phyloP scores from a whole-genome alignment of 2,888 invertebrate species.

The Selenia dentaria region DNA sequence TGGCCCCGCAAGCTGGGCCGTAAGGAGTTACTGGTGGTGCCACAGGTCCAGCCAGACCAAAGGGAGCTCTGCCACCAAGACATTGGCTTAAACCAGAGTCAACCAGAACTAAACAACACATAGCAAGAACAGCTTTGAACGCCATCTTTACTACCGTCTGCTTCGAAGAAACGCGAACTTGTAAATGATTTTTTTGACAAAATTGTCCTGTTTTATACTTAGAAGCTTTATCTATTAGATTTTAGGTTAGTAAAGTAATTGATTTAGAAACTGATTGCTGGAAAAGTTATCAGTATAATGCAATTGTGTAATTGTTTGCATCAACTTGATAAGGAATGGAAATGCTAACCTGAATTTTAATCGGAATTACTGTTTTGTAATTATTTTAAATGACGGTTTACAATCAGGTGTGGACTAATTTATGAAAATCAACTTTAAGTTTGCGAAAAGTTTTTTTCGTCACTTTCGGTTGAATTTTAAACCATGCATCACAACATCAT shows the following conservation, averaged over 20 bases:
- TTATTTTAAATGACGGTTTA: too few species aligned
- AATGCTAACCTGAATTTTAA: not conserved
- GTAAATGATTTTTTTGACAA: not conserved
- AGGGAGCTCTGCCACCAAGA: not conserved
- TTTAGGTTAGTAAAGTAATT: constrained; percentile 14
- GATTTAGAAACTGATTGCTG: constrained; percentile 11
- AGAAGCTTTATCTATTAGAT: constrained; percentile 1
- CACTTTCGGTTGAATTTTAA: too few species aligned
- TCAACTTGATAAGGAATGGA: constrained; percentile 1
- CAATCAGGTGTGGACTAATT: not conserved
- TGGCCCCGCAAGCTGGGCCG: constrained; percentile 7
- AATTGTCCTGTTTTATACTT: constrained; percentile 1
- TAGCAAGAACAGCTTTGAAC: constrained; percentile 2
- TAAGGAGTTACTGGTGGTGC: constrained; percentile 10
- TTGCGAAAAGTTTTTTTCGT: too few species aligned
- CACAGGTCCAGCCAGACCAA: constrained; percentile 1
- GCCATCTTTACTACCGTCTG: constrained; percentile 4
- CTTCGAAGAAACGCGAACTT: not conserved
- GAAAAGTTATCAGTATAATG: constrained; percentile 5
- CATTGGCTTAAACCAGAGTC: constrained; percentile 8
- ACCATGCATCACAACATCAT: too few species aligned
- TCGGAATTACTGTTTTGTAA: not conserved
- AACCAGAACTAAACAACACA: not conserved
- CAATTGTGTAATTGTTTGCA: constrained; percentile 5
- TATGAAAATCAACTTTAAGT: too few species aligned